Evolutionary conservation across 2,888 invertebrate genomes (phyloP), one percentile per base, ranked within the genome.

Genomic region (Seira ritae): DNA sequence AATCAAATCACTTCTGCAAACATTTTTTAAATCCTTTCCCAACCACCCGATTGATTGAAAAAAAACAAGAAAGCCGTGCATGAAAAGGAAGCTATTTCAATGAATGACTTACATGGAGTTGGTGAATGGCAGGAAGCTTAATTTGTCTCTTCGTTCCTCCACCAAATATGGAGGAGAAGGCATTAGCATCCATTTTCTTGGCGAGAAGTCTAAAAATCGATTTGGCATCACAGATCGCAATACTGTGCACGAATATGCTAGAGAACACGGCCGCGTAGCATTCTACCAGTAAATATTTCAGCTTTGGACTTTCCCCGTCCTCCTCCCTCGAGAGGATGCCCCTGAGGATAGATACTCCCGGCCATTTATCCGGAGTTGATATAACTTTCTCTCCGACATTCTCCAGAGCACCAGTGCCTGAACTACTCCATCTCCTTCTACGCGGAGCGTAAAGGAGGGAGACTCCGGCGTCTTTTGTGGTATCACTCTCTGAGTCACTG

Each of bases 251-350:
- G 85, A 99, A 93, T 65, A 99, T 92, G 37, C 98, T 97, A 91
- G 97, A 93, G 91, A 96, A 98, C 4, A 98, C 97, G 0, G 98
- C 96, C 20, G 97, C 94, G 91, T 98, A 97, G 0, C 97, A 95
- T 91, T 99, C 99, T 77, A 96, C 95, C 20, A 99, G 92, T 10
- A 99, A 92, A 23, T 98, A 95, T 88, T 96, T 96, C 70, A 99
- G 92, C 85, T 96, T 95, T 0, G 99, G 99, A 0, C 97, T 95
- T 90, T 97, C 96, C 90, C 97, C 97, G 90, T 99, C 99, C 87
- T 97, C 97, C 89, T 98, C 98, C 22, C 98, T 93, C 0, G 97
- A 95, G 4, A 99, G 92, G 62, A 99, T 92, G 0, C 98, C 96
- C 24, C 98, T 93, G 60, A 99, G 92, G 80, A 96, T 97, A 0